Evolutionary conservation across 1,140 invertebrate genomes (phyloP).

Genomic region (Drosophila pandora): DNA sequence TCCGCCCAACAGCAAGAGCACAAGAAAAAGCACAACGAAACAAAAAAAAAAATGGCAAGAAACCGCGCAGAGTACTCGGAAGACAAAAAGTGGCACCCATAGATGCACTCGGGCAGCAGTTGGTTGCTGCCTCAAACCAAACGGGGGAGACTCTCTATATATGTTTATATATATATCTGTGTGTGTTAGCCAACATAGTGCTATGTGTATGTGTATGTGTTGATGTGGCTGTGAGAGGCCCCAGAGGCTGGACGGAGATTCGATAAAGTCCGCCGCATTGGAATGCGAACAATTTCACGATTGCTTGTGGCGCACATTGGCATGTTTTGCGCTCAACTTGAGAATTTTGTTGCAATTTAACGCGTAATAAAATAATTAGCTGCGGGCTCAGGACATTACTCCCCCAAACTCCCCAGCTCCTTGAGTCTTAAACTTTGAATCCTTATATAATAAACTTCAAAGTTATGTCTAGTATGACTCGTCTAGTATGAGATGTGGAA

Average conservation of each 20-base stretch:
- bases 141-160: conserved; percentile 5
- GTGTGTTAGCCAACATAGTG: conserved; percentile 30
- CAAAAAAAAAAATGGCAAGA: conserved; percentile 10
- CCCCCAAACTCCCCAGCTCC: conserved; percentile 1
- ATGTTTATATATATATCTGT: background rate
- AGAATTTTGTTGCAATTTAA: conserved; percentile 81
- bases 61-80: conserved; percentile 12
- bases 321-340: conserved; percentile 70
- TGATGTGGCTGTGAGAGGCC: conserved; percentile 14
- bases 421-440: background rate
- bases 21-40: background rate
- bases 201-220: conserved; percentile 1
- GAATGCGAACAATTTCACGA: conserved; percentile 79
- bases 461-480: background rate
- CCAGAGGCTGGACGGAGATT: conserved; percentile 40
- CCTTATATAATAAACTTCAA: background rate
- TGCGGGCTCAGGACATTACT: conserved; percentile 21
- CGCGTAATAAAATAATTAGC: conserved; percentile 81
- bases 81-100: conserved; percentile 74
- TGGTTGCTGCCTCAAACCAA: conserved; percentile 44
- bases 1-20: conserved; percentile 55
- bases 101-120: conserved; percentile 65
- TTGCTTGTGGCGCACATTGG: conserved; percentile 77
- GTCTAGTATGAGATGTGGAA: too few species aligned
- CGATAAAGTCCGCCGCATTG: conserved; percentile 68